Evolutionary conservation across 2,113 vertebrate species (phyloP).

Genomic region (Colinus virginianus): DNA sequence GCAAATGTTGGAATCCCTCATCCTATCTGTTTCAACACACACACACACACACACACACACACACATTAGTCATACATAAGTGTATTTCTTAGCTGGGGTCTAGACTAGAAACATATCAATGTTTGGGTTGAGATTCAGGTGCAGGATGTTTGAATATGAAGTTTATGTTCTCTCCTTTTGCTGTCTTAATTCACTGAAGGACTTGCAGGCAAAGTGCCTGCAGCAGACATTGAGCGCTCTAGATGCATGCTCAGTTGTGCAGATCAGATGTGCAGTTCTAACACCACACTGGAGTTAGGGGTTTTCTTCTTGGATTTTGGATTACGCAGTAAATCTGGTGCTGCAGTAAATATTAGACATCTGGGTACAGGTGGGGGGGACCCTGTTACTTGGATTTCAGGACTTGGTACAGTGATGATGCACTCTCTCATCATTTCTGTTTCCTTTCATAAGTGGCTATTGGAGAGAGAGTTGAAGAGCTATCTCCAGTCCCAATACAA

Average conservation of each 20-base stretch:
- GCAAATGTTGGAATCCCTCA: background rate
- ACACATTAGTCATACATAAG: accelerated
- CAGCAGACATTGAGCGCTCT: background rate
- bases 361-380: background rate
- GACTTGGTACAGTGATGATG: background rate
- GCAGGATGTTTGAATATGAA: background rate
- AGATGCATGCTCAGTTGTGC: accelerated
- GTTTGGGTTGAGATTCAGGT: background rate
- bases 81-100: background rate
- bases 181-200: background rate
- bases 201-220: background rate
- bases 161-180: background rate
- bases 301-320: too few relatives aligned
- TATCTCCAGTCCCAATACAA: accelerated
- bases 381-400: background rate
- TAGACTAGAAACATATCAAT: background rate
- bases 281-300: background rate
- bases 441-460: background rate
- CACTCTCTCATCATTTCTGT: background rate
- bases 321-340: background rate
- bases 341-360: background rate
- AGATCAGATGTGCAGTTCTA: background rate
- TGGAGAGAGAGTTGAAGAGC: background rate
- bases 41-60: too few relatives aligned
- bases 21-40: background rate